These are phyloP conservation scores for Erpornis zantholeuca DNA, from an alignment of 2,113 vertebrate species.

Conservation along the genomic window DNA sequence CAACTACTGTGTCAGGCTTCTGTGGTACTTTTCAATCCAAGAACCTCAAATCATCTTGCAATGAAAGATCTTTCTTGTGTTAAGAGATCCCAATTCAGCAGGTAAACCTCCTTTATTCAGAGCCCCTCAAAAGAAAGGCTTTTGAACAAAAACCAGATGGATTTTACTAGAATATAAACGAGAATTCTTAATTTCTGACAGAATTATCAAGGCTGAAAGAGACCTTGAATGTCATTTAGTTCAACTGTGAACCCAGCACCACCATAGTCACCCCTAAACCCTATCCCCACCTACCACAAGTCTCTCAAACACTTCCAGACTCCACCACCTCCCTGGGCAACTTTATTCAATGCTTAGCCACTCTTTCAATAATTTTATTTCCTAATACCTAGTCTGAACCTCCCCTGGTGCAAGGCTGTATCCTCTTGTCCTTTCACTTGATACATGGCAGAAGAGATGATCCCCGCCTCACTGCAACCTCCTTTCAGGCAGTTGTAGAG, in stretches of 20 bases:
- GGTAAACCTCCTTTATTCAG: not conserved
- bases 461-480: not conserved
- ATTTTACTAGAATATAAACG: not conserved
- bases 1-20: not conserved
- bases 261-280: not conserved
- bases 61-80: not conserved
- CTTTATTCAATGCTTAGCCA: not conserved
- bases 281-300: accelerated
- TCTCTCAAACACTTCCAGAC: not conserved
- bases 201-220: not conserved
- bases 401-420: not conserved
- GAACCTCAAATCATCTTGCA: not conserved
- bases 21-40: not conserved
- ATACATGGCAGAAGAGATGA: not conserved
- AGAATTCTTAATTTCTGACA: not conserved
- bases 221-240: not conserved
- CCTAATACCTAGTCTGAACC: not conserved
- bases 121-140: not conserved
- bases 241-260: accelerated
- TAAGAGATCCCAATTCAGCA: not conserved
- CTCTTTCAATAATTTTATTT: not conserved
- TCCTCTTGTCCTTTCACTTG: not conserved
- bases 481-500: not conserved
- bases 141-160: not conserved
- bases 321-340: not conserved